Conservation (phyloP, 2,797 vertebrate genomes). For the Sylvilagus floridanus region DNA sequence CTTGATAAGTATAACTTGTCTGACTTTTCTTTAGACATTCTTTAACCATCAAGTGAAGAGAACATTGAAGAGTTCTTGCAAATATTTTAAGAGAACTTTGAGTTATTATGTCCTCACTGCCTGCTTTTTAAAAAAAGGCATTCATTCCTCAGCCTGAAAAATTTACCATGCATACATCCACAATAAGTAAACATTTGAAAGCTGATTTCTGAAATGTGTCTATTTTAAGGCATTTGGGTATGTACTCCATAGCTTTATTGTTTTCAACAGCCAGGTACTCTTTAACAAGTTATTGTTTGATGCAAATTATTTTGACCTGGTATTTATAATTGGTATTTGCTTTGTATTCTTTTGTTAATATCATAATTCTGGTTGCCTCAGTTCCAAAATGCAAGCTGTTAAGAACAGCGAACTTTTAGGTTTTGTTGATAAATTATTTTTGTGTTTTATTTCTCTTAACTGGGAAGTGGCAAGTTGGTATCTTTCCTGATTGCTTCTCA, state of each 20-base stretch:
- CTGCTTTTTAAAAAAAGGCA: not conserved
- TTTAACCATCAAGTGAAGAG: constrained; percentile 20
- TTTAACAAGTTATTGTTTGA: not conserved
- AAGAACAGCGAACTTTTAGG: not conserved
- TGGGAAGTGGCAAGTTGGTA: not conserved
- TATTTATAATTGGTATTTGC: not conserved
- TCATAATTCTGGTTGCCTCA: not conserved
- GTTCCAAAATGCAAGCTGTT: constrained; percentile 4
- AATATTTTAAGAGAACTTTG: constrained; percentile 31
- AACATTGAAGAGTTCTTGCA: constrained; percentile 36
- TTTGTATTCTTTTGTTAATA: not conserved
- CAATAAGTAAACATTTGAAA: constrained; percentile 44
- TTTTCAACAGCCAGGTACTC: not conserved
- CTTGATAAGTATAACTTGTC: not conserved
- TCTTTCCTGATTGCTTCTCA: not conserved
- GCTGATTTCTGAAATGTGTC: not conserved
- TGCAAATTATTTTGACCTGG: constrained; percentile 17
- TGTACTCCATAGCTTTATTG: not conserved
- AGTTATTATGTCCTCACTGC: not conserved
- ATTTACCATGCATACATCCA: not conserved
- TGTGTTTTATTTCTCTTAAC: not conserved
- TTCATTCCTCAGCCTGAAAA: not conserved
- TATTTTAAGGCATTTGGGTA: not conserved
- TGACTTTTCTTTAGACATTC: constrained; percentile 49
- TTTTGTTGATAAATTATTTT: not conserved